These are phyloP conservation scores for Gryllus longicercus DNA, from an alignment of 2,888 invertebrate species.

Conservation along the genomic window DNA sequence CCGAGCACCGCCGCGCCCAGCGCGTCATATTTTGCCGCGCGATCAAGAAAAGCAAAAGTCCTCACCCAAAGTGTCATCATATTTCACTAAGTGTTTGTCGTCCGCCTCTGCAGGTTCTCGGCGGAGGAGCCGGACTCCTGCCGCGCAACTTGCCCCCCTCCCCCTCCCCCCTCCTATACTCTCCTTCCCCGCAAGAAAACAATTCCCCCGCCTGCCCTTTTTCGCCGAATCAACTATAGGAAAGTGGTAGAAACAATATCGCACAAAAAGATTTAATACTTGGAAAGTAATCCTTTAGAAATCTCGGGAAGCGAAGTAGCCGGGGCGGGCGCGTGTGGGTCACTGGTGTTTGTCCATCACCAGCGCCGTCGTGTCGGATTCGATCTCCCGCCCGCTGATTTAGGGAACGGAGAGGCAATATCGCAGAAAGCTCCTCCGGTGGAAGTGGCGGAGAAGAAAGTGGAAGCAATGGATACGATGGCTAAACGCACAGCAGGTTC, in stretches of 20 bases:
- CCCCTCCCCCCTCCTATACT: too few species aligned
- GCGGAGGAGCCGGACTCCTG: too few species aligned
- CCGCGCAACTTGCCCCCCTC: too few species aligned
- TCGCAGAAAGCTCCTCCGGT: too few species aligned
- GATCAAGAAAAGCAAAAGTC: neutral
- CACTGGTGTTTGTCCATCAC: too few species aligned
- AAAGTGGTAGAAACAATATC: slow-evolving; percentile 5
- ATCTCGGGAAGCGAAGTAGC: neutral
- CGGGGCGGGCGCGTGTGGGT: neutral
- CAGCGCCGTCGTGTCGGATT: too few species aligned
- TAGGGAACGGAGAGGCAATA: too few species aligned
- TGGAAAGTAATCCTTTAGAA: neutral
- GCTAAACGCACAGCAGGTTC: too few species aligned
- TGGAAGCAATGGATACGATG: too few species aligned
- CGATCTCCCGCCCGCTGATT: too few species aligned
- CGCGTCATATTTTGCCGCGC: neutral
- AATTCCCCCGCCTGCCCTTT: neutral
- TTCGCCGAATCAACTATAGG: slow-evolving; percentile 5
- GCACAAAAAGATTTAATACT: slow-evolving; percentile 8
- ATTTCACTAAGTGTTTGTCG: slow-evolving; percentile 8
- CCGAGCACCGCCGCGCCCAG: neutral
- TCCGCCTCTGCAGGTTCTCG: neutral
- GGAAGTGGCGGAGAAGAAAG: too few species aligned
- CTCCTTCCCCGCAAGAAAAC: neutral
- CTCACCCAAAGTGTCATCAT: slow-evolving; percentile 6